Conservation (phyloP, 2,113 vertebrate genomes). For the Protomyctophum bolini region DNA sequence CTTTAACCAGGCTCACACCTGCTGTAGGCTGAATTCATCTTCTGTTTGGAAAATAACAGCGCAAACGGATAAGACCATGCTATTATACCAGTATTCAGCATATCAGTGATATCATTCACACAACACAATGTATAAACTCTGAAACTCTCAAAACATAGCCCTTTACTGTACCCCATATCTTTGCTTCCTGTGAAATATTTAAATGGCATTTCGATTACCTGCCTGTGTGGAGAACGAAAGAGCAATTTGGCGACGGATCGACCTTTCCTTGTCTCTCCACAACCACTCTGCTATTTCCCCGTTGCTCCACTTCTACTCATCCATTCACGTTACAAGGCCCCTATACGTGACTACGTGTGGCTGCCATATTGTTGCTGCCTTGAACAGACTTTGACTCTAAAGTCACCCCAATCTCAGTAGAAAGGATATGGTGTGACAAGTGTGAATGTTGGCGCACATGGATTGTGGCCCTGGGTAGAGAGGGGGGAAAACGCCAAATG, state of each 20-base stretch:
- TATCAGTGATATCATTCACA: constrained; percentile 8
- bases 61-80: too few species aligned
- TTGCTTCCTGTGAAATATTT: constrained; percentile 27
- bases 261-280: constrained; percentile 37
- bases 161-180: constrained; percentile 29
- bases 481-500: too few species aligned
- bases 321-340: constrained; percentile 10
- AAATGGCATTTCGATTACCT: constrained; percentile 49
- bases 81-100: too few species aligned
- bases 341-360: not conserved
- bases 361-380: constrained; percentile 12
- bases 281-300: constrained; percentile 3
- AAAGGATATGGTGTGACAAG: not conserved
- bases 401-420: not conserved
- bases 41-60: too few species aligned
- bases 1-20: too few species aligned
- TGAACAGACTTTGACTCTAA: constrained; percentile 16
- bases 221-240: constrained; percentile 26
- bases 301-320: not conserved
- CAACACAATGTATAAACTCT: constrained; percentile 1
- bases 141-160: constrained; percentile 26
- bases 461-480: constrained; percentile 22
- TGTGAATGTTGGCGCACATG: constrained; percentile 4
- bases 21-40: too few species aligned
- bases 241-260: constrained; percentile 45